Evolutionary conservation across 2,797 vertebrate species (phyloP).

Genomic region (Allobates femoralis): DNA sequence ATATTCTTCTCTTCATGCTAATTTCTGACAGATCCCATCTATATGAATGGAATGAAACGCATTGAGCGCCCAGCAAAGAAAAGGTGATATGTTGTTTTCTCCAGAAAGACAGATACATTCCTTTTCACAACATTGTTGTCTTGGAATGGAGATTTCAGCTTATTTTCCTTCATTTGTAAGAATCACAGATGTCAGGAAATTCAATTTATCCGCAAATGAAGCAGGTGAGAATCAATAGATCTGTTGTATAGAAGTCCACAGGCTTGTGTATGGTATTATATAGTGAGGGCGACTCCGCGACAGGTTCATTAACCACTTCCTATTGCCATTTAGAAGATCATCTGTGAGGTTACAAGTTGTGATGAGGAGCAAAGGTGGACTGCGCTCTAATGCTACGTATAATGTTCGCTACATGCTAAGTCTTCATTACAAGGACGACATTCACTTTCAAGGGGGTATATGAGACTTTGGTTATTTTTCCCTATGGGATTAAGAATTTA

Average conservation of each 20-base stretch:
- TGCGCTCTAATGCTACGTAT: too few species aligned
- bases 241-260: too few species aligned
- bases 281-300: neutral
- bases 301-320: neutral
- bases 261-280: neutral
- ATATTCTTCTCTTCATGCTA: slow-evolving; percentile 59
- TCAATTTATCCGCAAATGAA: slow-evolving; percentile 1
- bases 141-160: neutral
- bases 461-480: too few species aligned
- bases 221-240: neutral
- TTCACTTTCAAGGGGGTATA: neutral
- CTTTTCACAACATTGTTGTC: neutral
- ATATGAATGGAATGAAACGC: slow-evolving; percentile 45
- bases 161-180: slow-evolving; percentile 5
- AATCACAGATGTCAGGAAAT: slow-evolving; percentile 13
- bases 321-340: slow-evolving; percentile 3
- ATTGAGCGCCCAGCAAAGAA: slow-evolving; percentile 16
- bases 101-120: slow-evolving; percentile 38
- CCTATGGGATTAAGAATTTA: too few species aligned
- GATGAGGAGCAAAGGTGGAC: neutral
- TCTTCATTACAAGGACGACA: neutral
- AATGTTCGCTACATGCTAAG: neutral
- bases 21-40: slow-evolving; percentile 52
- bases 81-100: slow-evolving; percentile 57
- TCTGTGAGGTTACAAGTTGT: neutral